phyloP scores from a whole-genome alignment of 2,888 invertebrate genomes.

The Trichopria drosophilae region DNA sequence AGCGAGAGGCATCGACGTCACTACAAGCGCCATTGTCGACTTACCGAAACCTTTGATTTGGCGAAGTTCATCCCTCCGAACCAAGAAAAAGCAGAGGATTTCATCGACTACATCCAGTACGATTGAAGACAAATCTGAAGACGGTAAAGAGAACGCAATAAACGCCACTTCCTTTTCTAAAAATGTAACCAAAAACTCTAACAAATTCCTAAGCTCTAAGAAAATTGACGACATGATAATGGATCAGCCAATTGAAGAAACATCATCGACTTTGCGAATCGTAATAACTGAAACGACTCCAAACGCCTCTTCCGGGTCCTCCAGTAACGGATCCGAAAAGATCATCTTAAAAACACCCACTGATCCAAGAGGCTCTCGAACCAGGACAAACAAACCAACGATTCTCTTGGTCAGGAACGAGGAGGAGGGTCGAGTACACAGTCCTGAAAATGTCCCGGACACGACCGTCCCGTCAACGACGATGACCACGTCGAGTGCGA shows the following conservation, averaged over 20 bases:
- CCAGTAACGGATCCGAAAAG: too few relatives aligned
- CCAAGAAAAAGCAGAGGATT: constrained; percentile 28
- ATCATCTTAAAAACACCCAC: not conserved
- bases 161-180: constrained; percentile 3
- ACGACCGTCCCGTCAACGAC: not conserved
- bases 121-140: too few relatives aligned
- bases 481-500: constrained; percentile 7
- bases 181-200: too few relatives aligned
- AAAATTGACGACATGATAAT: too few relatives aligned
- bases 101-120: too few relatives aligned
- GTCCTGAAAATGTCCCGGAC: too few relatives aligned
- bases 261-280: constrained; percentile 36
- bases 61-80: constrained; percentile 24
- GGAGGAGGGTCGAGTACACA: constrained; percentile 23
- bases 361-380: not conserved
- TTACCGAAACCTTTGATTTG: constrained; percentile 31
- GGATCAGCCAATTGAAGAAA: too few relatives aligned
- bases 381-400: too few relatives aligned
- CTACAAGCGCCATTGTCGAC: constrained; percentile 13
- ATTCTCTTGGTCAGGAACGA: too few relatives aligned
- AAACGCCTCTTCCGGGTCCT: not conserved
- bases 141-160: too few relatives aligned
- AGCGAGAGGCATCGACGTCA: too few relatives aligned
- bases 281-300: constrained; percentile 38
- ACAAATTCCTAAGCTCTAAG: too few relatives aligned